Evolutionary conservation across 2,797 vertebrate species (phyloP), one percentile per base, ranked within the genome.

Genomic region (Takifugu ocellatus): DNA sequence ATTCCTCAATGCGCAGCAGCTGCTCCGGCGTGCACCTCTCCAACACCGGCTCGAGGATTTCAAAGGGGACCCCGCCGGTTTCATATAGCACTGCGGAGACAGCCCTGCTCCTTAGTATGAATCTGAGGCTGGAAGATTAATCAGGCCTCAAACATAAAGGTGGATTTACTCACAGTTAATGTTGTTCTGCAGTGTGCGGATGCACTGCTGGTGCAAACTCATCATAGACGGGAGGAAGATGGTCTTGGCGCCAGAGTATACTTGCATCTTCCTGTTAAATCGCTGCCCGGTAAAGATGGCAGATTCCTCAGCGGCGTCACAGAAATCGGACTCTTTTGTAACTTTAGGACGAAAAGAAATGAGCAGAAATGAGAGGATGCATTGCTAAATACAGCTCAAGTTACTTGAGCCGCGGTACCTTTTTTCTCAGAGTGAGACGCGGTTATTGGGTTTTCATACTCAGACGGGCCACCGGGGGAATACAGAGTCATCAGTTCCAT

Each of bases 41-140:
- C 86, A 97, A 77, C 58, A 96, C 94, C 1, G 95, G 94, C 80
- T 96, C 92, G 16, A 97, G 87, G 79, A 96, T 92, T 68, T 94
- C 94, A 90, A 94, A 96, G 0, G 94, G 94, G 61, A 96, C 93
- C 15, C 91, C 93, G 14, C 93, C 92, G 33, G 94, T 94, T 82
- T 95, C 93, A 81, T 90, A 89, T 4, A 97, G 90, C n/a, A 87
- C 95, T 97, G 74, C 61, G 72, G 75, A 77, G 78, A 84, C 5
- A 67, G 6, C 51, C 65, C 66, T 24, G 67, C 21, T n/a, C 26
- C 17, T 85, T 17, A 84, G 70, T 66, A 63, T 46, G 31, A 73
- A 59, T 44, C 29, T 33, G 54, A 43, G n/a, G 44, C 17, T 16
- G 10, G 44, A n/a, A 59, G 9, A 66, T 25, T 24, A 17, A 51